These are phyloP conservation scores for Anthoscopus minutus DNA, from an alignment of 2,113 vertebrate genomes.

Conservation along the genomic window DNA sequence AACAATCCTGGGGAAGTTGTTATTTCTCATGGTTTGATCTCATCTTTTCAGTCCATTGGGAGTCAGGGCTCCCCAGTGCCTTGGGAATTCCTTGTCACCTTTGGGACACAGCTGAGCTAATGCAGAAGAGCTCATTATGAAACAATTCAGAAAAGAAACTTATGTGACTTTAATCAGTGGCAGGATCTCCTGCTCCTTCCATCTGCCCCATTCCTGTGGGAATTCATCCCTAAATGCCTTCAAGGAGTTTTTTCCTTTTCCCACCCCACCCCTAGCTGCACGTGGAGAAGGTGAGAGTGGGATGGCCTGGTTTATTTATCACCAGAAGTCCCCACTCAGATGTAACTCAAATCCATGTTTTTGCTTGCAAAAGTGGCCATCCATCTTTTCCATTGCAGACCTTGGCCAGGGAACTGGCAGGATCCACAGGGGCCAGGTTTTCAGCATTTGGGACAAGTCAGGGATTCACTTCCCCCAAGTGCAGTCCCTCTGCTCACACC, in stretches of 20 bases:
- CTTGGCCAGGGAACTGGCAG: neutral
- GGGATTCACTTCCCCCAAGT: neutral
- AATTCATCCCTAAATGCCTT: neutral
- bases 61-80: neutral
- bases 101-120: neutral
- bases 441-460: neutral
- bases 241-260: neutral
- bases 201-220: neutral
- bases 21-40: neutral
- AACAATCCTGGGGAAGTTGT: neutral
- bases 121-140: rapidly evolving
- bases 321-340: neutral
- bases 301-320: neutral
- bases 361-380: neutral
- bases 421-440: neutral
- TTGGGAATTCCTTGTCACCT: rapidly evolving
- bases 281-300: neutral
- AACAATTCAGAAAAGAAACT: neutral
- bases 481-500: neutral
- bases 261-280: rapidly evolving
- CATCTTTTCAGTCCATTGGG: neutral
- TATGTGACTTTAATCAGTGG: rapidly evolving
- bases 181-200: neutral
- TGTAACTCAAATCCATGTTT: rapidly evolving
- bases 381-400: neutral